Evolutionary conservation across 2,888 invertebrate species (phyloP), one percentile per base, ranked within the genome.

Genomic region (Melinopterus prodromus): DNA sequence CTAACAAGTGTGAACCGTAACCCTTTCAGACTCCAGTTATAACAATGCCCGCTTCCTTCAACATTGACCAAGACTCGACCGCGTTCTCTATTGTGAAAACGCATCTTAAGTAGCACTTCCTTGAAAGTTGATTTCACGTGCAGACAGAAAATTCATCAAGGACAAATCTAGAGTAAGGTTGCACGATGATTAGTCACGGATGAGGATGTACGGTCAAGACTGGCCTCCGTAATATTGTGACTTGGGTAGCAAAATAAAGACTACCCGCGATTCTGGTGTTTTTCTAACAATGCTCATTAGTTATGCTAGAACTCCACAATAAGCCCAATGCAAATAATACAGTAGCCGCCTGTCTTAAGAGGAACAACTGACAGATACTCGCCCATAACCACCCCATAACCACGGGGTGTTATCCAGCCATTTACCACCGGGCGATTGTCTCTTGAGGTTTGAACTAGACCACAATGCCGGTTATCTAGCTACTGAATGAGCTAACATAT

Each of bases 61-160:
- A 53, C 12, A 53, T 53, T 53, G 7, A 53, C 53, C 53, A 53
- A 53, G 5, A 53, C 53, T 53, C 53, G 53, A 53, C 53, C 53
- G 53, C 53, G 53, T 53, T 6, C 12, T 53, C 53, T 53, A 53
- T 53, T 53, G 53, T 53, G 9, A 9, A 12, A 53, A 53, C 53
- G 53, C 53, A 53, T 53, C 53, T 53, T 53, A 53, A 53, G 53
- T 53, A 53, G 53, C 53, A 53, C 53, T 53, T 53, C 53, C 53
- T 53, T 53, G 53, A 53, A 53, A 53, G 2, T 1, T 53, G 53
- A 9, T 53, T 53, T 53, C 53, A 53, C 53, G 53, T 26, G 26
- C 26, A 26, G 26, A 26, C 26, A 53, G 53, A 53, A n/a, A 53
- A 53, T 53, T 53, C 53, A 53, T 53, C 53, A 53, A 53, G 53